These are phyloP conservation scores for Rhagoletis zephyria DNA, from an alignment of 1,140 invertebrate species.

Conservation along the genomic window DNA sequence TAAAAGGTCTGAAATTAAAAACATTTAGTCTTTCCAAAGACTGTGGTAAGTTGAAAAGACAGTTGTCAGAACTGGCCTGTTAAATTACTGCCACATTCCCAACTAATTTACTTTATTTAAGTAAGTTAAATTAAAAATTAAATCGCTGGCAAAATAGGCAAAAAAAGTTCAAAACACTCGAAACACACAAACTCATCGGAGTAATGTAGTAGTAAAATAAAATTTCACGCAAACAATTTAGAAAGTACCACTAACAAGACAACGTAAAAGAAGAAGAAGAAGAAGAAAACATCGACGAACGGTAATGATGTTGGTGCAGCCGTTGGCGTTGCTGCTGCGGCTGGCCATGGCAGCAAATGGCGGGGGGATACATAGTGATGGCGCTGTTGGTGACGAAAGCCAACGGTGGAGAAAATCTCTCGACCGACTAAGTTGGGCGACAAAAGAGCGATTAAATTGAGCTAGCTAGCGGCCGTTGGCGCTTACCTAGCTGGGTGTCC, in stretches of 20 bases:
- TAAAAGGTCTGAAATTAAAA: too few relatives aligned
- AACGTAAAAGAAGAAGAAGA: conserved; percentile 44
- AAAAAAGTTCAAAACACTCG: neutral
- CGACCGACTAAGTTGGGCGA: conserved; percentile 10
- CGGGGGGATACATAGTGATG: neutral
- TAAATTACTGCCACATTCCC: neutral
- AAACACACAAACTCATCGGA: neutral
- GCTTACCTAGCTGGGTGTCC: neutral
- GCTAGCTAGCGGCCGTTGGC: neutral
- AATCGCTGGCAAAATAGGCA: neutral
- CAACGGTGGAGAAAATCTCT: conserved; percentile 29
- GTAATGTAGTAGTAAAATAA: conserved; percentile 30
- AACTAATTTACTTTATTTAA: neutral
- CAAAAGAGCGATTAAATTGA: neutral
- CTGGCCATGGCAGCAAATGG: neutral
- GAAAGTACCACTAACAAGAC: conserved; percentile 48
- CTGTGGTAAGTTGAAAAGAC: too few relatives aligned
- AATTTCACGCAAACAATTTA: conserved; percentile 52
- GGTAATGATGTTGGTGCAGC: conserved; percentile 11
- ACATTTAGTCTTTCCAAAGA: too few relatives aligned
- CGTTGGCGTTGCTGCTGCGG: neutral
- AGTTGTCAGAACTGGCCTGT: too few relatives aligned
- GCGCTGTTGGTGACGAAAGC: conserved; percentile 42
- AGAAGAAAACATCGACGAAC: conserved; percentile 26
- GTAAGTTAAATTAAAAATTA: neutral